A percentile compares a stretch with the other conserved stretches of the same genome.
Evolutionary conservation across 2,113 vertebrate genomes (phyloP).

Genomic region (Dicentrarchus labrax): DNA sequence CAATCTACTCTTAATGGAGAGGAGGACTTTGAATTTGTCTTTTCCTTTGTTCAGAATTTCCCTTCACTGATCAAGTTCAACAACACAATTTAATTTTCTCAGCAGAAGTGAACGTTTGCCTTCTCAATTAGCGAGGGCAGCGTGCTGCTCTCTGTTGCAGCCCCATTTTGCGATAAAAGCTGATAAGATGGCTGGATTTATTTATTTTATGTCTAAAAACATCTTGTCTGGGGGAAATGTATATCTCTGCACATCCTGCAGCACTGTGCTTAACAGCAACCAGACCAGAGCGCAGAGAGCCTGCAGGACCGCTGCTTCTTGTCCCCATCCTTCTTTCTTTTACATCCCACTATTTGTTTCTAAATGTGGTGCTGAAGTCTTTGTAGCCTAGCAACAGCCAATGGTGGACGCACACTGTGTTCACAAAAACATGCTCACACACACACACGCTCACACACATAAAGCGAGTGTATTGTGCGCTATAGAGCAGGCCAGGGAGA

Average conservation of each 20-base stretch:
- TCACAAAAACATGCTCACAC: conserved; percentile 25
- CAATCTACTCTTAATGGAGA: neutral
- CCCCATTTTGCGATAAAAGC: conserved; percentile 8
- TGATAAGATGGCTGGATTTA: neutral
- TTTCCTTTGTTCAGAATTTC: neutral
- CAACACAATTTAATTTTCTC: neutral
- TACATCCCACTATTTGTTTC: conserved; percentile 66
- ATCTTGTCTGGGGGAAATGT: neutral
- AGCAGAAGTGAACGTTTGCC: neutral
- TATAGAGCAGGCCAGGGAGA: conserved; percentile 9
- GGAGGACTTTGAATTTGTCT: neutral
- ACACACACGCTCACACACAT: conserved; percentile 8
- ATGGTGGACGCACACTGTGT: conserved; percentile 37
- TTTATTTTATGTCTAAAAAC: neutral
- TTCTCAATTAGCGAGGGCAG: neutral
- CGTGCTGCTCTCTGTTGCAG: neutral
- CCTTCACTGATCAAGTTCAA: neutral
- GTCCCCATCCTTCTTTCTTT: conserved; percentile 50
- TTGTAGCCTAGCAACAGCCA: conserved; percentile 76
- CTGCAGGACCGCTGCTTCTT: conserved; percentile 51
- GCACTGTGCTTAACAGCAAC: conserved; percentile 16
- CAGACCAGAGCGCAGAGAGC: conserved; percentile 21
- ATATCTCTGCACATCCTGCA: conserved; percentile 9
- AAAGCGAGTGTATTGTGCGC: conserved; percentile 16
- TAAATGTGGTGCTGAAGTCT: conserved; percentile 66